Base-by-base conservation (phyloP, 2,113 vertebrate species). In the Seriola aureovittata region DNA sequence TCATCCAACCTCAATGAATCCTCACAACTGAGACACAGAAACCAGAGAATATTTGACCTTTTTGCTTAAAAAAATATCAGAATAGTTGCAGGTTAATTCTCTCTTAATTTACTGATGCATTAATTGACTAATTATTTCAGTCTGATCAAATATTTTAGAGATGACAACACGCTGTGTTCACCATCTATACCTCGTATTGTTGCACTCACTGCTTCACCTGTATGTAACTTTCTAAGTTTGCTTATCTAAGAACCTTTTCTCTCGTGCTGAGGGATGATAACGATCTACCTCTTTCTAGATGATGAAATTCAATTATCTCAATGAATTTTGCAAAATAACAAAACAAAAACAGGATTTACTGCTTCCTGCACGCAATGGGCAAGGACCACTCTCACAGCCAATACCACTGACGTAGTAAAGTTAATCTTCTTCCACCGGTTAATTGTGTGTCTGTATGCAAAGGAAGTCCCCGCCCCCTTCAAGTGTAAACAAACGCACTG, bases 361-460 rank as follows among this genome's bases (percentile, higher is more conserved):
- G 29, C 21, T 54, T 21, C 64, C 5, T 38, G 13, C 12, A 9
- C 34, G 19, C 19, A 44, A 32, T n/a, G 7, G 19, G 13, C 19
- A 54, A 57, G 3, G 36, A 52, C 54, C 57, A 46, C 25, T 8
- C 38, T 55, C 17, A 1, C 19, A 52, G 13, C 34, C 50, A 57
- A 25, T 81, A 29, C 36, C 34, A 66, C 12, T 11, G 29, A 54
- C 42, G 50, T 5, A 9, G 25, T 66, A 12, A 21, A 42, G 1
- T 10, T 40, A 46, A 60, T 46, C 69, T 32, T 5, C 52, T 23
- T 57, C n/a, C 65, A 55, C 9, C 52, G 63, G 46, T 4, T 46
- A 29, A 55, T 78, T 72, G 67, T 72, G 62, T 54, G 42, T 65
- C 34, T n/a, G 23, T 55, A 50, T 82, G 67, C 23, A 36, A 40